Conservation (phyloP, 2,888 invertebrate species). For the Trachelus troglodyta region DNA sequence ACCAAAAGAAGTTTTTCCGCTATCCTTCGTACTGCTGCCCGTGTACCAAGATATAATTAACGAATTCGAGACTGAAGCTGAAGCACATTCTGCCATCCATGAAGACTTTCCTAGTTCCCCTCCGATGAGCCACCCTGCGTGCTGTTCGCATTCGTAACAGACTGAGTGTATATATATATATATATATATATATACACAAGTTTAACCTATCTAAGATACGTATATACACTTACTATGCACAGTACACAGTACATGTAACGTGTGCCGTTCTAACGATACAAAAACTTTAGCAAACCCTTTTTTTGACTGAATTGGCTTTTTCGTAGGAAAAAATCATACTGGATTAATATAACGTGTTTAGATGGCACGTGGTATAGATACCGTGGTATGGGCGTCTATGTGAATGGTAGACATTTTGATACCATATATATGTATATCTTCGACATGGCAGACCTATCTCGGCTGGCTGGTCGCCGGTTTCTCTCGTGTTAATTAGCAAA, state of each 20-base stretch:
- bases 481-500: constrained; percentile 64
- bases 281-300: not conserved
- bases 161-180: not conserved
- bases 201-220: constrained; percentile 25
- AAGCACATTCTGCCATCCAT: constrained; percentile 23
- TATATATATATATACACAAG: constrained; percentile 8
- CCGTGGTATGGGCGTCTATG: not conserved
- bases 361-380: not conserved
- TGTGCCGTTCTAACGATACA: not conserved
- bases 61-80: no score
- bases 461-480: constrained; percentile 62
- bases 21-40: no score
- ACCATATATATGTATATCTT: not conserved
- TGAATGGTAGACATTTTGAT: not conserved
- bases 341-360: not conserved
- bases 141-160: constrained; percentile 34
- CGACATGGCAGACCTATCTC: constrained; percentile 42
- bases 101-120: constrained; percentile 59
- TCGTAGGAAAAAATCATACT: not conserved
- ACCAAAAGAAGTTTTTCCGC: no score
- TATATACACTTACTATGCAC: constrained; percentile 20
- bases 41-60: no score
- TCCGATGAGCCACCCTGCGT: constrained; percentile 56
- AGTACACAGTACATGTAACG: not conserved
- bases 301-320: not conserved